Percentiles rank a stretch among this genome's conserved stretches.
These are phyloP conservation scores for Osmoderma eremita DNA, from an alignment of 2,888 invertebrate species.

Conservation along the genomic window DNA sequence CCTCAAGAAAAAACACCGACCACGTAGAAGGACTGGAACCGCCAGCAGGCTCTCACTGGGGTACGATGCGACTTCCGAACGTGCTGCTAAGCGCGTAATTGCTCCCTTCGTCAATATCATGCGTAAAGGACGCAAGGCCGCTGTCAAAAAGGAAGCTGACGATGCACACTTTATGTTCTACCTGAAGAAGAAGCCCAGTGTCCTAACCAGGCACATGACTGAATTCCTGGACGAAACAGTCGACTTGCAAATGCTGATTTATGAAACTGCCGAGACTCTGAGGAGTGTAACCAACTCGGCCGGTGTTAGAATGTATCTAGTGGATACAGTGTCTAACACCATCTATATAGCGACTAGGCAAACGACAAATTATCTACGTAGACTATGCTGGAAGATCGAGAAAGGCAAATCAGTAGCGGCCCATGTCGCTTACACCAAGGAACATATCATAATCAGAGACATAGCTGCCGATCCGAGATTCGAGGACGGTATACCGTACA, in stretches of 20 bases:
- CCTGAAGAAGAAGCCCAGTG: constrained; percentile 55
- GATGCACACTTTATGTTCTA: constrained; percentile 51
- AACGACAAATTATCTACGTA: constrained; percentile 65
- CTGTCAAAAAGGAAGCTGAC: constrained; percentile 43
- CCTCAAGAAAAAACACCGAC: no score
- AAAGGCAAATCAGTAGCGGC: constrained; percentile 68
- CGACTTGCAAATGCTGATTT: constrained; percentile 67
- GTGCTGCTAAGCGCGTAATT: constrained; percentile 68
- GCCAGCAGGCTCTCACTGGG: constrained; percentile 18
- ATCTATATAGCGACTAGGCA: constrained; percentile 67
- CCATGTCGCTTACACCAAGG: constrained; percentile 68
- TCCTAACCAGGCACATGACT: constrained; percentile 58
- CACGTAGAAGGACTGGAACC: no score
- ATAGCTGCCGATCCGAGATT: constrained; percentile 68
- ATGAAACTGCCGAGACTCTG: constrained; percentile 69
- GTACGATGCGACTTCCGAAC: constrained; percentile 58
- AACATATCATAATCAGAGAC: constrained; percentile 67
- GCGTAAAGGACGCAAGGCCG: constrained; percentile 53
- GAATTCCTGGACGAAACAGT: constrained; percentile 68
- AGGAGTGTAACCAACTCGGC: constrained; percentile 60
- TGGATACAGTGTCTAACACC: constrained; percentile 67
- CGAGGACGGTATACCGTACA: constrained; percentile 66
- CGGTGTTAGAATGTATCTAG: constrained; percentile 69
- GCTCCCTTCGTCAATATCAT: constrained; percentile 67
- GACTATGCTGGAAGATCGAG: constrained; percentile 69